phyloP scores from a whole-genome alignment of 2,797 vertebrate genomes.

The Cheirogaleus major region DNA sequence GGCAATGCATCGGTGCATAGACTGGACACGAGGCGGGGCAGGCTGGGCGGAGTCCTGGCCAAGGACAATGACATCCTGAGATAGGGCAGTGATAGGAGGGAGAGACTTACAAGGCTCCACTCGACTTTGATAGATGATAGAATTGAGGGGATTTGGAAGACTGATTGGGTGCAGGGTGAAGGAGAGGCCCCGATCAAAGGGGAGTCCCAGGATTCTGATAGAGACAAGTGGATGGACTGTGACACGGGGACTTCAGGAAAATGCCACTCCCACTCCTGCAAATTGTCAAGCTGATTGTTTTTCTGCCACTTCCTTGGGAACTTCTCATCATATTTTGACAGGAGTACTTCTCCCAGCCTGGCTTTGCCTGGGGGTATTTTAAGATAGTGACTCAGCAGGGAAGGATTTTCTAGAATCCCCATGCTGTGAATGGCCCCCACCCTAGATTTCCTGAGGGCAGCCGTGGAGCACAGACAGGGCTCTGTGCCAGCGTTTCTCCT shows the following conservation, averaged over 20 bases:
- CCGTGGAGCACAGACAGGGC: background rate
- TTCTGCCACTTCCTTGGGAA: background rate
- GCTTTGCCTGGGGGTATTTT: conserved; percentile 28
- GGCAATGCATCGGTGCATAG: background rate
- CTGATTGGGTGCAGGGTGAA: background rate
- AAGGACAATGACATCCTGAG: background rate
- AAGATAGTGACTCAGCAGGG: conserved; percentile 47
- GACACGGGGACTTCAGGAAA: background rate
- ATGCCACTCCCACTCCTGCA: background rate
- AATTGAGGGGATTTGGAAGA: background rate
- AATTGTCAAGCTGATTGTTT: background rate
- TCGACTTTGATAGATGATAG: background rate
- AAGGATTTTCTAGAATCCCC: conserved; percentile 26
- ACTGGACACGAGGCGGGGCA: background rate
- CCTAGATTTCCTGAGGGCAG: conserved; percentile 34
- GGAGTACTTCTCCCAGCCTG: background rate
- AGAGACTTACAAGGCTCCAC: background rate
- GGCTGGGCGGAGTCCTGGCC: background rate
- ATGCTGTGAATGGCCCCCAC: background rate
- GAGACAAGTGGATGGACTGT: background rate
- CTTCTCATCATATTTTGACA: background rate
- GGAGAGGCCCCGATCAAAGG: background rate
- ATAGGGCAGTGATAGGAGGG: background rate
- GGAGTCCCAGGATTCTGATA: background rate
- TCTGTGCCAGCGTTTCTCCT: background rate